These are phyloP conservation scores for Papilio xuthus DNA, from an alignment of 1,140 invertebrate genomes.

Conservation along the genomic window DNA sequence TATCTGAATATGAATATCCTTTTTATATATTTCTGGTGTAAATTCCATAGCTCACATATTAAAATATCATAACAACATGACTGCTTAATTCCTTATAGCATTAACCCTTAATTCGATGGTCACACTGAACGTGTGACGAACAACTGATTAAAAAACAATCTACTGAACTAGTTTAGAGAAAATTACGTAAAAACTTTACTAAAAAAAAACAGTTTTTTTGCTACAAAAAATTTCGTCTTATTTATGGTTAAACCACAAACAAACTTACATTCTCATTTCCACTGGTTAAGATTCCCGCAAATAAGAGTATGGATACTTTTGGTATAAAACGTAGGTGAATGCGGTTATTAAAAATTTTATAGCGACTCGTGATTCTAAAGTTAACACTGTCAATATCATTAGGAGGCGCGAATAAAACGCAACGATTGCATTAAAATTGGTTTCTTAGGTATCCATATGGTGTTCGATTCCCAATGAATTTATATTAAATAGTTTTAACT, in stretches of 20 bases:
- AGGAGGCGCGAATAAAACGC: not conserved
- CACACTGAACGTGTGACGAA: too few relatives aligned
- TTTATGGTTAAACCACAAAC: not conserved
- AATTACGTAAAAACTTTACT: too few relatives aligned
- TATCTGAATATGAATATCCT: not conserved
- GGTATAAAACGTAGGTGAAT: slow-evolving; percentile 20
- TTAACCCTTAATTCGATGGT: too few relatives aligned
- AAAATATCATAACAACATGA: too few relatives aligned
- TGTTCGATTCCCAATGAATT: slow-evolving; percentile 1
- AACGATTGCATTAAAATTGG: not conserved
- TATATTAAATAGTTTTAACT: not conserved
- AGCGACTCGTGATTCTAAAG: not conserved
- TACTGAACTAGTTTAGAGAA: too few relatives aligned
- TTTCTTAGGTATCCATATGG: not conserved
- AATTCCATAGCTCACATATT: too few relatives aligned
- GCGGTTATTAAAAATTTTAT: slow-evolving; percentile 22
- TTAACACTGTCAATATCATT: slow-evolving; percentile 9
- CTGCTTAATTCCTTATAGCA: too few relatives aligned
- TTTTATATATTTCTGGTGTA: too few relatives aligned
- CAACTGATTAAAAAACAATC: too few relatives aligned
- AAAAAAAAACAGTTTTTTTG: too few relatives aligned
- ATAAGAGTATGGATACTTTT: not conserved
- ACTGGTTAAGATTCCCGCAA: not conserved
- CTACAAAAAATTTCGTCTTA: too few relatives aligned
- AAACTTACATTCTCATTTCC: not conserved